Evolutionary conservation across 2,113 vertebrate genomes (phyloP).

Genomic region (Craseonycteris thonglongyai): DNA sequence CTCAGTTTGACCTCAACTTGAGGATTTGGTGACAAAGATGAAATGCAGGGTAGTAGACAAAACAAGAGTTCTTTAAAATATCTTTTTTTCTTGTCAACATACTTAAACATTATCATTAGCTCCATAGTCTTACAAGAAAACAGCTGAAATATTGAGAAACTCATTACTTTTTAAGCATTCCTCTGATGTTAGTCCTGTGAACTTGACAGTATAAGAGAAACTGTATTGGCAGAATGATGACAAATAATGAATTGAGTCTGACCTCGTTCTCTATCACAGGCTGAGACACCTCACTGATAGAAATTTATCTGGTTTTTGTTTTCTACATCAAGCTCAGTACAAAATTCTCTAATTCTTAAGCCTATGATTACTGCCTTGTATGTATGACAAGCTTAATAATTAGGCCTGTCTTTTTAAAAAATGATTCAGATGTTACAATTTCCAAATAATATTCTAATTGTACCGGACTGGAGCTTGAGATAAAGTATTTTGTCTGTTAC

Average conservation of each 20-base stretch:
- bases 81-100: background rate
- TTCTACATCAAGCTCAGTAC: conserved; percentile 15
- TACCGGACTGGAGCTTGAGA: background rate
- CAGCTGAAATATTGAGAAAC: conserved; percentile 3
- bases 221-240: conserved; percentile 6
- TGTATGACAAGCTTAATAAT: conserved; percentile 20
- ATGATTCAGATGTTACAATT: conserved; percentile 21
- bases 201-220: conserved; percentile 15
- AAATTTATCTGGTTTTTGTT: conserved; percentile 13
- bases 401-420: background rate
- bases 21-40: conserved; percentile 19
- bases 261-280: conserved; percentile 11
- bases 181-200: conserved; percentile 29
- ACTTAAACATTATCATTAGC: conserved; percentile 32
- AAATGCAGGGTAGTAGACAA: conserved; percentile 5
- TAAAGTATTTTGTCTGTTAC: background rate
- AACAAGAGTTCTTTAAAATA: conserved; percentile 39
- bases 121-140: conserved; percentile 7
- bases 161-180: conserved; percentile 29
- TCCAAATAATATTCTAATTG: background rate
- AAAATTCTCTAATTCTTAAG: conserved; percentile 33
- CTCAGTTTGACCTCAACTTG: conserved; percentile 1
- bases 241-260: conserved; percentile 37
- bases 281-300: background rate
- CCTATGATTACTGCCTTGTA: background rate